Percentiles rank a stretch among this genome's conserved stretches.
phyloP scores from a whole-genome alignment of 2,888 invertebrate genomes.

The Deroplatys truncata region DNA sequence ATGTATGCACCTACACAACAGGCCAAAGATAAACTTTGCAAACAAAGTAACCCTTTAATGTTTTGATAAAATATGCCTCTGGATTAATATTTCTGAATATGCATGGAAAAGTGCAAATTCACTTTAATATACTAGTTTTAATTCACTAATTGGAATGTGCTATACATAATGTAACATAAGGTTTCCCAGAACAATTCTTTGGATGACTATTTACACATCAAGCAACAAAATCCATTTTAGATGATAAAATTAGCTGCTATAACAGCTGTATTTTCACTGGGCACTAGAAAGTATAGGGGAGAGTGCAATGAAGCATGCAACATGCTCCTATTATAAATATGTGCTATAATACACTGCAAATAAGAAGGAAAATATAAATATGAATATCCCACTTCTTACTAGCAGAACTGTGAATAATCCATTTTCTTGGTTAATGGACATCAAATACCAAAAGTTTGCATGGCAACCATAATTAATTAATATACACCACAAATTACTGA shows the following conservation, averaged over 20 bases:
- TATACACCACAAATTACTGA: too few species aligned
- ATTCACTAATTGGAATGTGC: neutral
- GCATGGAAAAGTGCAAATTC: too few species aligned
- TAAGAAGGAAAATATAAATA: neutral
- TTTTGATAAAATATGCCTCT: too few species aligned
- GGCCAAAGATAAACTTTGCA: too few species aligned
- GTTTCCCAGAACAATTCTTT: neutral
- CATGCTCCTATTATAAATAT: neutral
- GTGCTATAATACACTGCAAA: neutral
- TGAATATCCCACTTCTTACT: neutral
- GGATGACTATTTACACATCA: neutral
- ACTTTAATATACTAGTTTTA: too few species aligned
- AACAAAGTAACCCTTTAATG: too few species aligned
- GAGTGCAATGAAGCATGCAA: neutral
- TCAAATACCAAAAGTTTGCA: neutral
- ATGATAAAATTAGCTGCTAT: neutral
- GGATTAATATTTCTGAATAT: too few species aligned
- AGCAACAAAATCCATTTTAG: neutral
- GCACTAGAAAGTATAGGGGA: neutral
- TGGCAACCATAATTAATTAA: too few species aligned
- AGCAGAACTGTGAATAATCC: neutral
- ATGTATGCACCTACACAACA: too few species aligned
- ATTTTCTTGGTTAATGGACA: neutral
- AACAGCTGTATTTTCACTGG: neutral
- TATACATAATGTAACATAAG: neutral